These are phyloP conservation scores for Chromoteleia sp. DNA, from an alignment of 2,888 invertebrate genomes.

Conservation along the genomic window DNA sequence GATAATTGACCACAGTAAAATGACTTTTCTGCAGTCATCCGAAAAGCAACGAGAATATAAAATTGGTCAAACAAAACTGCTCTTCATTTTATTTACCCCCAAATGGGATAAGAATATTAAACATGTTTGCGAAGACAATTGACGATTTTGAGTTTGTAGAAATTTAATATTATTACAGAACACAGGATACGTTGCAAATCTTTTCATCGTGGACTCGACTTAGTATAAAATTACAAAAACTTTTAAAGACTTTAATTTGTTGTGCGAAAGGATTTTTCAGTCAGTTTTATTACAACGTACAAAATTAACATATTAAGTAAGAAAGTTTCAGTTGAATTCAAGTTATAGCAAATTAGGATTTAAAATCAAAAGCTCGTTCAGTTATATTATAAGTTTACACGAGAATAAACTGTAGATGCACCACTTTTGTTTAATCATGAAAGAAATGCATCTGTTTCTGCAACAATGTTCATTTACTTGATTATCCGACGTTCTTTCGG, in stretches of 20 bases:
- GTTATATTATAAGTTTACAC: constrained; percentile 1
- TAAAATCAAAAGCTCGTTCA: not conserved
- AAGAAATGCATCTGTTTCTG: no score
- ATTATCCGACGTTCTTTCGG: no score
- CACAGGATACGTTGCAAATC: no score
- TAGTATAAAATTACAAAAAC: not conserved
- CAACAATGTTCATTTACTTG: no score
- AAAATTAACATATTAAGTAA: not conserved
- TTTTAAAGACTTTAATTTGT: not conserved
- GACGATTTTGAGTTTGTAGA: no score
- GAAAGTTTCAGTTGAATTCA: no score
- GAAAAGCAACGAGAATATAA: not conserved
- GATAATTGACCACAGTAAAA: constrained; percentile 19
- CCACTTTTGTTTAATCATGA: not conserved
- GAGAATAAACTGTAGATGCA: constrained; percentile 20
- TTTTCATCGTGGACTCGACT: no score
- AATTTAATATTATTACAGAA: no score
- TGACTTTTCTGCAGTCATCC: not conserved
- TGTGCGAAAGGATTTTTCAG: not conserved
- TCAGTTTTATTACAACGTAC: not conserved
- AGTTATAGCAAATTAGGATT: constrained; percentile 4
- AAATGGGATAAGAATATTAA: no score
- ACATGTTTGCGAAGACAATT: no score
- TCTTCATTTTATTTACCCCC: not conserved
- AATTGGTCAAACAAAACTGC: no score